A percentile compares a stretch with the other conserved stretches of the same genome.
These are phyloP conservation scores for Lasioglossum morio DNA, from an alignment of 2,888 invertebrate genomes.

Conservation along the genomic window DNA sequence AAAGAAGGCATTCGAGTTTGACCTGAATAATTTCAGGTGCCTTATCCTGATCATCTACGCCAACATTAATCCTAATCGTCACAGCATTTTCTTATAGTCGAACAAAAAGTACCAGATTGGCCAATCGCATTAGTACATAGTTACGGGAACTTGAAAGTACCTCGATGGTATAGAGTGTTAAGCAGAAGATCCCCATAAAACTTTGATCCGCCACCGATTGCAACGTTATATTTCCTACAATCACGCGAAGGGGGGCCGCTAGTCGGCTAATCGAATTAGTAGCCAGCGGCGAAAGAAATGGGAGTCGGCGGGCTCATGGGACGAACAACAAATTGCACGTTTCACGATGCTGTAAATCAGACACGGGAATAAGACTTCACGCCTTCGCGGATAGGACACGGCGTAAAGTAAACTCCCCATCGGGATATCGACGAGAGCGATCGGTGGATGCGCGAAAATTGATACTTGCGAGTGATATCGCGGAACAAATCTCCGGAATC, in stretches of 20 bases:
- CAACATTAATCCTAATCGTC: too few species aligned
- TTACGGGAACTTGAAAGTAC: background rate
- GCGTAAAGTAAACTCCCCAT: constrained; percentile 40
- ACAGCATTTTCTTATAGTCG: background rate
- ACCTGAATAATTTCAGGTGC: background rate
- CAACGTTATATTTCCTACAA: background rate
- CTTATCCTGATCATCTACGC: background rate
- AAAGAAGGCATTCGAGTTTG: background rate
- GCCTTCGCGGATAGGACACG: constrained; percentile 26
- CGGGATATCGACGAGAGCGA: constrained; percentile 32
- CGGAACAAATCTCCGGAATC: constrained; percentile 66
- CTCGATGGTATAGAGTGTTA: background rate
- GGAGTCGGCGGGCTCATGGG: background rate
- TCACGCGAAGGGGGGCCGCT: background rate
- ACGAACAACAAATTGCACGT: constrained; percentile 38
- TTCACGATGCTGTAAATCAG: constrained; percentile 37
- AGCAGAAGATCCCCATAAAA: background rate
- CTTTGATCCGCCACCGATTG: background rate
- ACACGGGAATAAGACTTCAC: constrained; percentile 49
- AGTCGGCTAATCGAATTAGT: constrained; percentile 24
- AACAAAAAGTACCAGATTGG: background rate
- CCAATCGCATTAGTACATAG: background rate
- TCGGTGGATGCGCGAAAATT: constrained; percentile 63
- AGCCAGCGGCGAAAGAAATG: background rate
- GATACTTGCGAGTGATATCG: constrained; percentile 58